Conservation (phyloP, 2,113 vertebrate genomes). For the Stegostoma tigrinum region DNA sequence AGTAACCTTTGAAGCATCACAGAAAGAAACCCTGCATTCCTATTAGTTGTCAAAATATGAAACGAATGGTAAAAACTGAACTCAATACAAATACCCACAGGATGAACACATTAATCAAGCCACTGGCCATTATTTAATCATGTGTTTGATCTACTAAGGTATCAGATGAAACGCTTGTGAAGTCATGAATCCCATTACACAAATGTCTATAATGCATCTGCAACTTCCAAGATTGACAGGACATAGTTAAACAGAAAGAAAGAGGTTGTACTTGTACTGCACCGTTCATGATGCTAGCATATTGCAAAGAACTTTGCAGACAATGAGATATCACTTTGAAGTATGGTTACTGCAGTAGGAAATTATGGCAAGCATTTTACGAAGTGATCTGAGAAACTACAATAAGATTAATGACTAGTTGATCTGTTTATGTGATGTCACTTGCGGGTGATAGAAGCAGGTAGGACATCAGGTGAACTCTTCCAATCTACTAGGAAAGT, state of each 20-base stretch:
- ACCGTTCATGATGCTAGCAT: neutral
- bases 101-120: neutral
- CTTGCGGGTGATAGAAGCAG: neutral
- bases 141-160: neutral
- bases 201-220: neutral
- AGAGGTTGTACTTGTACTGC: neutral
- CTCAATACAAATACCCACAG: neutral
- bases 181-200: neutral
- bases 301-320: neutral
- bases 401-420: neutral
- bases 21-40: neutral
- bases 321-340: neutral
- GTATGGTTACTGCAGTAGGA: neutral
- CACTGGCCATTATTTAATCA: neutral
- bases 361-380: neutral
- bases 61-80: neutral
- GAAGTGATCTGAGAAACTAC: neutral
- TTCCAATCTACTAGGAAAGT: neutral
- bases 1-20: neutral
- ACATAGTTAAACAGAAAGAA: neutral
- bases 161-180: neutral
- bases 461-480: neutral
- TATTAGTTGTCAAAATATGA: neutral
- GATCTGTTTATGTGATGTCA: neutral
- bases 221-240: neutral